phyloP scores from a whole-genome alignment of 1,140 invertebrate species.

The Cyclina sinensis region DNA sequence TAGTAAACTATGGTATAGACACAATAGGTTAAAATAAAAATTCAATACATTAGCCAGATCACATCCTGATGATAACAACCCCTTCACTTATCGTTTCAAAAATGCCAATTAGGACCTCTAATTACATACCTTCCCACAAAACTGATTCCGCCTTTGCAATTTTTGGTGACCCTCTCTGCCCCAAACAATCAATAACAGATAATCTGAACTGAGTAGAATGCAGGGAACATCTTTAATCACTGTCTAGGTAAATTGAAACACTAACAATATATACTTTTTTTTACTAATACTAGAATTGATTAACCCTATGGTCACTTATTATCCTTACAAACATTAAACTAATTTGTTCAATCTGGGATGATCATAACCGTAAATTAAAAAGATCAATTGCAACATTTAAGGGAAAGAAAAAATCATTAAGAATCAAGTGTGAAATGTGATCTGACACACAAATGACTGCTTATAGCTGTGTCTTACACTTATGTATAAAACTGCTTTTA shows the following conservation, averaged over 20 bases:
- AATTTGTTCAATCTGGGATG: conserved; percentile 18
- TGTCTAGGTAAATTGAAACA: not conserved
- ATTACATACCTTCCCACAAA: conserved; percentile 59
- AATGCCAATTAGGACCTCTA: conserved; percentile 55
- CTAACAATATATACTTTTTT: conserved; percentile 9
- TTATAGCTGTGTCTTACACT: not conserved
- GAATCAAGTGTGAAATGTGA: too few relatives aligned
- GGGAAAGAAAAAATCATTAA: not conserved
- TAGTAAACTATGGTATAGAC: not conserved
- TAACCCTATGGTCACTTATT: not conserved
- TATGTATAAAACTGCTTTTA: not conserved
- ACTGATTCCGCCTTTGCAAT: conserved; percentile 50
- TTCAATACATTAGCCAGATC: conserved; percentile 63
- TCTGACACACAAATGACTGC: not conserved
- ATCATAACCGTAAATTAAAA: not conserved
- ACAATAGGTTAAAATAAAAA: conserved; percentile 48
- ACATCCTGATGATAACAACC: conserved; percentile 29
- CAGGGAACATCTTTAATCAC: not conserved
- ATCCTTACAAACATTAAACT: conserved; percentile 11
- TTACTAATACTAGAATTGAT: not conserved
- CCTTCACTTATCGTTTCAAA: conserved; percentile 51
- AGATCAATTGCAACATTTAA: not conserved
- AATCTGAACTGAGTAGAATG: conserved; percentile 7
- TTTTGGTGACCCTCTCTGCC: conserved; percentile 47
- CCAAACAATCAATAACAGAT: conserved; percentile 60